A percentile compares a stretch with the other conserved stretches of the same genome.
Conservation (phyloP, 2,888 invertebrate genomes). For the Hypena proboscidalis region DNA sequence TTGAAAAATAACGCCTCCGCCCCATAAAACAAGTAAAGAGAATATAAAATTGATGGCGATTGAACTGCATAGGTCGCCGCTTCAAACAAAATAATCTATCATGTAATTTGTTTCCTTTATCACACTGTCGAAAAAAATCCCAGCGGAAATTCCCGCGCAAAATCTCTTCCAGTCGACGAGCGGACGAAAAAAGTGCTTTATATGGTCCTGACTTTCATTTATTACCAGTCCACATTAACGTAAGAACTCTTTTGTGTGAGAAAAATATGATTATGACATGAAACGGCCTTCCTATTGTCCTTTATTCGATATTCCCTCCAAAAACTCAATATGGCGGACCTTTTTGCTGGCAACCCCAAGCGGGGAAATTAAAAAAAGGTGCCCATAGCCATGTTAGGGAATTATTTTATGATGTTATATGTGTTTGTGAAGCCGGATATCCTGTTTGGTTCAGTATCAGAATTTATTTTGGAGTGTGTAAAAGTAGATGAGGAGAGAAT, state of each 20-base stretch:
- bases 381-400: slow-evolving; percentile 26
- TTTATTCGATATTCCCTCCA: slow-evolving; percentile 68
- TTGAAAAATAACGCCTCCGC: too few species aligned
- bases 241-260: slow-evolving; percentile 77
- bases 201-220: slow-evolving; percentile 75
- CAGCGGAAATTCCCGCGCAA: slow-evolving; percentile 18
- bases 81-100: slow-evolving; percentile 38
- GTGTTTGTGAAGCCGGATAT: slow-evolving; percentile 18
- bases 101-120: slow-evolving; percentile 41
- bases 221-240: slow-evolving; percentile 77
- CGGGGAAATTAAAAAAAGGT: slow-evolving; percentile 59
- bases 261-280: slow-evolving; percentile 82
- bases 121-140: slow-evolving; percentile 35
- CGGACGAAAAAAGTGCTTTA: slow-evolving; percentile 47
- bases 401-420: slow-evolving; percentile 31
- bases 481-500: slow-evolving; percentile 1
- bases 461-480: not conserved
- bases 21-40: too few species aligned
- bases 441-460: slow-evolving; percentile 13
- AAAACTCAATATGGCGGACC: slow-evolving; percentile 67
- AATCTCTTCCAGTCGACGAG: slow-evolving; percentile 29
- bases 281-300: slow-evolving; percentile 76
- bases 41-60: slow-evolving; percentile 21
- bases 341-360: slow-evolving; percentile 51
- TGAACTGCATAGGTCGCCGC: slow-evolving; percentile 20